Evolutionary conservation across 2,888 invertebrate genomes (phyloP).

Genomic region (Meloe dianella): DNA sequence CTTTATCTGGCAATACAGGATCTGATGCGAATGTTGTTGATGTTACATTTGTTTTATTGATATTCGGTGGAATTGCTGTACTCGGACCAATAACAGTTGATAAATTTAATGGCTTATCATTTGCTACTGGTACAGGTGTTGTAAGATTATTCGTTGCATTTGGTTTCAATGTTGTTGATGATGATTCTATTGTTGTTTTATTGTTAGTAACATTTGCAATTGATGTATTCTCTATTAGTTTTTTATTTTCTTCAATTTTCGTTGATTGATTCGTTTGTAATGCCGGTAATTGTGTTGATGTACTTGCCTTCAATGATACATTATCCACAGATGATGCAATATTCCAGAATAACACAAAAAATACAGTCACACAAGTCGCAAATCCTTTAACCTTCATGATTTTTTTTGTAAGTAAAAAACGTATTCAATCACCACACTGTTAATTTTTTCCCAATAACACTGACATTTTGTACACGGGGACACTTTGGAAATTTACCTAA

Average conservation of each 20-base stretch:
- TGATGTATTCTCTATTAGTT: slow-evolving; percentile 4
- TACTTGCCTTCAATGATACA: slow-evolving; percentile 12
- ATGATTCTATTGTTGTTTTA: no score
- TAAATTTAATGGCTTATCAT: not conserved
- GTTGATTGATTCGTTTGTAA: slow-evolving; percentile 9
- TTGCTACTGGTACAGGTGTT: not conserved
- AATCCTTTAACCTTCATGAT: slow-evolving; percentile 29
- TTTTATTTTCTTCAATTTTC: slow-evolving; percentile 17
- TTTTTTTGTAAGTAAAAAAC: not conserved
- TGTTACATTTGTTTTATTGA: slow-evolving; percentile 55
- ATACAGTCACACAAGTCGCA: slow-evolving; percentile 32
- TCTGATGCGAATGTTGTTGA: slow-evolving; percentile 70
- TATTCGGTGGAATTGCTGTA: slow-evolving; percentile 24
- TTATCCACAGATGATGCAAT: slow-evolving; percentile 43
- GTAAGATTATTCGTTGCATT: slow-evolving; percentile 8
- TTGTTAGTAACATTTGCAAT: not conserved
- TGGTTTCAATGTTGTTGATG: slow-evolving; percentile 9
- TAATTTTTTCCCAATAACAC: not conserved
- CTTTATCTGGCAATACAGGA: slow-evolving; percentile 84
- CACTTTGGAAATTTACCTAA: not conserved
- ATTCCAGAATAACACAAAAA: slow-evolving; percentile 44
- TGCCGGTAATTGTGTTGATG: slow-evolving; percentile 11
- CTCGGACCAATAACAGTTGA: slow-evolving; percentile 1
- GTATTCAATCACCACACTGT: not conserved
- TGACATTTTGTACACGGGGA: not conserved